Evolutionary conservation across 1,140 invertebrate species (phyloP), one percentile per base, ranked within the genome.

Genomic region (Battus philenor): DNA sequence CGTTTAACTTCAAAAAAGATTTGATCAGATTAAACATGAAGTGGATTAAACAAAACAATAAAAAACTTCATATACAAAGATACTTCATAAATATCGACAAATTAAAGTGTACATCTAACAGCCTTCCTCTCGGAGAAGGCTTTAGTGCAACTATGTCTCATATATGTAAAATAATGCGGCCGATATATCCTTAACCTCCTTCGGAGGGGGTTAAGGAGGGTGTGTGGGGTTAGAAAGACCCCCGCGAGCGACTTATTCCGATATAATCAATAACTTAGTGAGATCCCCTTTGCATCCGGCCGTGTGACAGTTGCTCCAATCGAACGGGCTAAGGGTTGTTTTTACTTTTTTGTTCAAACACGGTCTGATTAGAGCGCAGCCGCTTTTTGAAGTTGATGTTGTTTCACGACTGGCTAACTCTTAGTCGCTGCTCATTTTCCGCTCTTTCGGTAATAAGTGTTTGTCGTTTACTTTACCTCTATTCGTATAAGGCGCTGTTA

Each of bases 231-330:
- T 55, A 50, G 56, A 44, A 46, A 47, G 18, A 15, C 36, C 53
- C 58, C 63, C 50, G 45, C 60, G 56, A 60, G 54, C 66, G 78
- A 80, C 76, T 82, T 81, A 84, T 84, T 84, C 74, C 80, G 69
- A 84, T 84, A 84, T 84, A 84, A 84, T 84, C 80, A 84, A 84
- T 84, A 84, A 82, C 80, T 84, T 82, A 80, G 72, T 80, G 64
- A 80, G 75, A 84, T 84, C 80, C 80, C 80, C 80, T 84, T 84
- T 84, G 78, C 80, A 84, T 84, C 75, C 74, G 68, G 54, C 64
- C 72, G 63, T 72, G 80, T 81, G 80, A 82, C 80, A 84, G 72
- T 77, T 78, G 62, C 67, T 68, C 62, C 68, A 71, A 80, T 78
- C 75, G 70, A 80, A 75, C 56, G 39, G 55, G 61, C 67, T 70